Percentiles rank a stretch among this genome's conserved stretches.
Conservation (phyloP, 2,888 invertebrate genomes). For the Eueremaeus valkanovi region DNA sequence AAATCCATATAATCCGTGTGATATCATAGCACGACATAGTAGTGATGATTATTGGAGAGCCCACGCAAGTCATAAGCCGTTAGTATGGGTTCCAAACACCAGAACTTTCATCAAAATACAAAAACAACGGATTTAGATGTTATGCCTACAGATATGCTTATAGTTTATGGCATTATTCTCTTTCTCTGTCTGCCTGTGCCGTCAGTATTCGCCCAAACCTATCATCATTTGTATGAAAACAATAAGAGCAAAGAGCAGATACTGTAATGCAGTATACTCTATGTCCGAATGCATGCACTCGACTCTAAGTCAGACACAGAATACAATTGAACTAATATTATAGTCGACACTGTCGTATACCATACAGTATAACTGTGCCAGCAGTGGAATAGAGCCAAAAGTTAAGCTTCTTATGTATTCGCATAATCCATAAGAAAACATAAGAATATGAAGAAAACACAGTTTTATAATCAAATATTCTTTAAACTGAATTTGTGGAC, state of each 20-base stretch:
- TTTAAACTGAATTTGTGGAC: conserved; percentile 1
- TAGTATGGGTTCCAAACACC: not conserved
- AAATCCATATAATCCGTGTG: conserved; percentile 27
- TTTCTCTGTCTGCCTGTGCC: too few relatives aligned
- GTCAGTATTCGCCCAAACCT: not conserved
- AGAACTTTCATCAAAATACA: conserved; percentile 24
- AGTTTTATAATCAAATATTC: conserved; percentile 10
- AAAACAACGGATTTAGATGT: conserved; percentile 30
- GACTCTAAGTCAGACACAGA: conserved; percentile 22
- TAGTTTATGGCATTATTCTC: not conserved
- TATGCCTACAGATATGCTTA: conserved; percentile 23
- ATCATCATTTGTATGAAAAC: conserved; percentile 13
- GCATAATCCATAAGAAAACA: not conserved
- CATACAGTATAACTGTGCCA: not conserved
- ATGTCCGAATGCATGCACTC: not conserved
- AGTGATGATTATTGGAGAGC: not conserved
- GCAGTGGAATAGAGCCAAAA: not conserved
- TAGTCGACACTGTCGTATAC: too few relatives aligned
- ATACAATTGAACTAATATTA: too few relatives aligned
- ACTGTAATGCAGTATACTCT: too few relatives aligned
- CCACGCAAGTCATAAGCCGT: conserved; percentile 20
- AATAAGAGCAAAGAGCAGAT: not conserved
- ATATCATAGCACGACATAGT: conserved; percentile 7
- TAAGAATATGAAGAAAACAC: not conserved
- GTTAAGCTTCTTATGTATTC: conserved; percentile 21